Evolutionary conservation across 2,113 vertebrate genomes (phyloP).

Genomic region (Pimephales promelas): DNA sequence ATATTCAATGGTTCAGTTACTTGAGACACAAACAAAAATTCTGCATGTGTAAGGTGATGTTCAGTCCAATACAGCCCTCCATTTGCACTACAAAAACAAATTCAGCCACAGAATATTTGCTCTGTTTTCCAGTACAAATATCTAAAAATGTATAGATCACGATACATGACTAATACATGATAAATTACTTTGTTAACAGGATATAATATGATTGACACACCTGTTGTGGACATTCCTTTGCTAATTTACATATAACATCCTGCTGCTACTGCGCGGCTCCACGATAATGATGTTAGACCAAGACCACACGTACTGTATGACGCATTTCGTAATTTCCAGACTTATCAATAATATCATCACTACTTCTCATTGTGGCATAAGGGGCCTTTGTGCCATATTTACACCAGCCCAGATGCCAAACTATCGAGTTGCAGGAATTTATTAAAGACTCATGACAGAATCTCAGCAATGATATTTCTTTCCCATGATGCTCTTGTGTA

Average conservation of each 20-base stretch:
- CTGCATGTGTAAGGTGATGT: too few species aligned
- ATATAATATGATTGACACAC: background rate
- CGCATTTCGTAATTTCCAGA: slow-evolving; percentile 33
- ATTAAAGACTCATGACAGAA: slow-evolving; percentile 61
- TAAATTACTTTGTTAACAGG: too few species aligned
- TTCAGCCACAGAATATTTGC: too few species aligned
- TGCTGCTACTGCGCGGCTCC: background rate
- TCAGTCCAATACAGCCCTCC: too few species aligned
- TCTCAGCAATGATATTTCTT: slow-evolving; percentile 34
- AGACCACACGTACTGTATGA: background rate
- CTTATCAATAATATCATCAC: slow-evolving; percentile 49
- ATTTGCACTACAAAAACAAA: too few species aligned
- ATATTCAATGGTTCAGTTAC: background rate
- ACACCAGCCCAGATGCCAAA: slow-evolving; percentile 47
- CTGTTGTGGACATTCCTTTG: background rate
- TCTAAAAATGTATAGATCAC: background rate
- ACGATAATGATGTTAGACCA: background rate
- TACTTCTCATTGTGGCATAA: slow-evolving; percentile 54
- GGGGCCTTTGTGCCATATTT: slow-evolving; percentile 63
- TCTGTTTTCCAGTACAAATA: background rate
- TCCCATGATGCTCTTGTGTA: slow-evolving; percentile 49
- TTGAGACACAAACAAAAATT: background rate
- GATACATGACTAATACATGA: background rate
- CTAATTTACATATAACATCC: background rate
- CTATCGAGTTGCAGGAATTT: slow-evolving; percentile 64